phyloP scores from a whole-genome alignment of 2,888 invertebrate species.

The Pheosia gnoma region DNA sequence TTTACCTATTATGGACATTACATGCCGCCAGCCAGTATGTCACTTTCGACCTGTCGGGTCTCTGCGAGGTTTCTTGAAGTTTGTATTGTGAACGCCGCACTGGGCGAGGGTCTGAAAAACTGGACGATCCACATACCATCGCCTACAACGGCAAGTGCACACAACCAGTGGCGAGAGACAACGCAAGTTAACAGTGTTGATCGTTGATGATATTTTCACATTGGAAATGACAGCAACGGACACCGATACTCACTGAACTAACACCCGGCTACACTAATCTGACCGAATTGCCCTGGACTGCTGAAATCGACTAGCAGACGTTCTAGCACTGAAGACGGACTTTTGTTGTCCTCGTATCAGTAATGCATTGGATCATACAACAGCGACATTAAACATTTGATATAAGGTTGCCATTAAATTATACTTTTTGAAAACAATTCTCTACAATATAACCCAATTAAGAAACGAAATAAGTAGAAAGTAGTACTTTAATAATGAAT shows the following conservation, averaged over 20 bases:
- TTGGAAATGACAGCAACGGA: conserved; percentile 81
- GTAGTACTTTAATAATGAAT: background rate
- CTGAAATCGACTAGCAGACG: conserved; percentile 58
- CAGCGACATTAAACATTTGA: conserved; percentile 63
- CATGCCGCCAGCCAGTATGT: conserved; percentile 79
- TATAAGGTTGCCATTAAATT: conserved; percentile 74
- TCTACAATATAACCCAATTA: background rate
- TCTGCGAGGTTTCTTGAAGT: conserved; percentile 71
- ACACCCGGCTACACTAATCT: conserved; percentile 53
- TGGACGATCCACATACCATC: conserved; percentile 84
- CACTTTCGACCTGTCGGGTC: conserved; percentile 77
- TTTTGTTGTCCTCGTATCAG: conserved; percentile 14
- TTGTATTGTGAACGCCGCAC: conserved; percentile 78
- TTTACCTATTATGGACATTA: conserved; percentile 80
- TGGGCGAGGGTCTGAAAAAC: conserved; percentile 83
- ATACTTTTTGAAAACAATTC: conserved; percentile 9
- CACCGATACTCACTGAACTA: conserved; percentile 73
- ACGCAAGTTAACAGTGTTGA: conserved; percentile 71
- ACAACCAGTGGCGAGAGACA: conserved; percentile 68
- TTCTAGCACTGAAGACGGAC: conserved; percentile 56
- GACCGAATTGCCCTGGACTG: conserved; percentile 64
- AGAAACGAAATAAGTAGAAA: too few relatives aligned
- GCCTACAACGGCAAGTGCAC: conserved; percentile 80
- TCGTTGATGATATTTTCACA: conserved; percentile 77
- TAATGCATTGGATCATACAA: conserved; percentile 26